Conservation (phyloP, 2,113 vertebrate genomes). For the Ia io region DNA sequence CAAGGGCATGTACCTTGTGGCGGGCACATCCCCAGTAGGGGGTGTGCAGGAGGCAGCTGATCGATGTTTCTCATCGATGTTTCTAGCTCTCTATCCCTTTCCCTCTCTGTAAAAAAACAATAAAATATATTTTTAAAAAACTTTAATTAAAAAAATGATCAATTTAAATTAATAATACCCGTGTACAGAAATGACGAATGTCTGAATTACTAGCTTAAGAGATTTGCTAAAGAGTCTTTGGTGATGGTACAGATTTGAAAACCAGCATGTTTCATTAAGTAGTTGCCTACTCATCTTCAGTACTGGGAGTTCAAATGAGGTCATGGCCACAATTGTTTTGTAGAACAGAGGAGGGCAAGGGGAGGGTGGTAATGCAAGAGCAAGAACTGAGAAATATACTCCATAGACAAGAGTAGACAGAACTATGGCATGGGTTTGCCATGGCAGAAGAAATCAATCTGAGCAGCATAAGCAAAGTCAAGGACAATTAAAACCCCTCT, state of each 20-base stretch:
- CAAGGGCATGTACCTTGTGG: no score
- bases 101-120: no score
- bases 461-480: background rate
- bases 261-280: slow-evolving; percentile 2
- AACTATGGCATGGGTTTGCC: background rate
- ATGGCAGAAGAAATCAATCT: background rate
- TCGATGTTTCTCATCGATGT: no score
- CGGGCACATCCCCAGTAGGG: no score
- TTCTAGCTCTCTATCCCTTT: no score
- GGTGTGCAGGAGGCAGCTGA: no score
- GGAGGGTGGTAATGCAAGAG: background rate
- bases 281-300: background rate
- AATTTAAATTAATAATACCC: background rate
- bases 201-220: background rate
- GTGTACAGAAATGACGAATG: background rate
- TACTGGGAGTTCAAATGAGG: background rate
- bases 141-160: background rate
- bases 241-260: background rate
- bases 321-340: background rate
- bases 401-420: background rate
- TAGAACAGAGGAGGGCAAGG: background rate
- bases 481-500: background rate
- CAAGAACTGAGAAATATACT: background rate
- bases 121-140: no score
- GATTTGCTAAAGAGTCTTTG: background rate